Percentiles rank a stretch among this genome's conserved stretches.
Evolutionary conservation across 2,888 invertebrate genomes (phyloP).

Genomic region (Deilephila elpenor): DNA sequence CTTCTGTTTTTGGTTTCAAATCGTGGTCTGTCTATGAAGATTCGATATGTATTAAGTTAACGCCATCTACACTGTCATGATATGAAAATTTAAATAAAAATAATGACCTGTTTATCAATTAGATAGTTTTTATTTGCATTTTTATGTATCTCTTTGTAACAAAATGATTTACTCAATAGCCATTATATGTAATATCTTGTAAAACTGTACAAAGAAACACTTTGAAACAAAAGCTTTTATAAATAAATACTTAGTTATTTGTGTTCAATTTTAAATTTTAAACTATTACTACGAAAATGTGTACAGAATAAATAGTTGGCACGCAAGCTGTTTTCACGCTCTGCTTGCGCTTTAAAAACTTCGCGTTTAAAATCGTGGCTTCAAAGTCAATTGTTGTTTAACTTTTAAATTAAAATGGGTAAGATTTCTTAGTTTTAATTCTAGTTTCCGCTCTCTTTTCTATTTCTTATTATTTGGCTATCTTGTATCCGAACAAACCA

Average conservation of each 20-base stretch:
- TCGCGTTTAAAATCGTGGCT: conserved; percentile 2
- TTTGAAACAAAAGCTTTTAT: too few relatives aligned
- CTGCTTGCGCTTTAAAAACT: not conserved
- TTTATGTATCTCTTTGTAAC: too few relatives aligned
- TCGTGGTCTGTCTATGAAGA: too few relatives aligned
- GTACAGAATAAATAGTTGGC: not conserved
- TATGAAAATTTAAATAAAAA: too few relatives aligned
- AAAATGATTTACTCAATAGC: too few relatives aligned
- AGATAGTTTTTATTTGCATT: too few relatives aligned
- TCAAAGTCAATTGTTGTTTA: conserved; percentile 6
- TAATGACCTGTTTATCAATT: too few relatives aligned
- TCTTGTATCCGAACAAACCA: not conserved
- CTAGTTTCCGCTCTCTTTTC: not conserved
- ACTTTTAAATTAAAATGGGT: not conserved
- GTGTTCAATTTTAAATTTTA: not conserved
- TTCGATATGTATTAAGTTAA: too few relatives aligned
- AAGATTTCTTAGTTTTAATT: conserved; percentile 1
- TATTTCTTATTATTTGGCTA: not conserved
- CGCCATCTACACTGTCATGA: too few relatives aligned
- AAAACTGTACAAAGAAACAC: too few relatives aligned
- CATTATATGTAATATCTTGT: too few relatives aligned
- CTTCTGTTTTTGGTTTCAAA: too few relatives aligned
- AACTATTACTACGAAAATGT: not conserved
- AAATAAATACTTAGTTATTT: not conserved
- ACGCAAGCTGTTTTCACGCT: conserved; percentile 6